These are phyloP conservation scores for Trichonephila clavata DNA, from an alignment of 1,140 invertebrate species.

Conservation along the genomic window DNA sequence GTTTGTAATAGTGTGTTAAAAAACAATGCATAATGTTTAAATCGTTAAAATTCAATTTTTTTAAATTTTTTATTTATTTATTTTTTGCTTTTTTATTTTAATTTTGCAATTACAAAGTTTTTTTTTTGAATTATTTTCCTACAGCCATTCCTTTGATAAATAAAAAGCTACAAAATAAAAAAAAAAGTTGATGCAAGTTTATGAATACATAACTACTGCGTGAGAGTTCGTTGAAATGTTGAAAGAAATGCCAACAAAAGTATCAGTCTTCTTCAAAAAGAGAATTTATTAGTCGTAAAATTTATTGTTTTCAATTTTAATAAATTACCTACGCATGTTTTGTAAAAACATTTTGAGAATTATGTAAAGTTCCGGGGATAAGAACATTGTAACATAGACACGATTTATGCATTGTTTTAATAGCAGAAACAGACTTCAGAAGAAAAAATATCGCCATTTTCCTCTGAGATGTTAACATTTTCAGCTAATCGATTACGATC, in stretches of 20 bases:
- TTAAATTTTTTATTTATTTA: too few species aligned
- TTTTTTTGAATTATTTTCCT: too few species aligned
- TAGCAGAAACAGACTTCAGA: not conserved
- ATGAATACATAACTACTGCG: too few species aligned
- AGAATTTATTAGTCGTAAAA: not conserved
- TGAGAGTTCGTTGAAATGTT: not conserved
- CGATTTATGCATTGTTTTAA: constrained; percentile 26
- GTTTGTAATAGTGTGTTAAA: too few species aligned
- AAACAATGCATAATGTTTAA: too few species aligned
- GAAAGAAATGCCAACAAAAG: not conserved
- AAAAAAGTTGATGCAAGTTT: too few species aligned
- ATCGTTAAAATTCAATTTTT: too few species aligned
- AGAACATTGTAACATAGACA: not conserved
- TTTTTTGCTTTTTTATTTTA: too few species aligned
- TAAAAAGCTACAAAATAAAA: too few species aligned
- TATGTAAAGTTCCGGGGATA: not conserved
- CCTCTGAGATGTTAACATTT: not conserved
- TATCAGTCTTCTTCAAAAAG: not conserved
- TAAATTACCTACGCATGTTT: not conserved
- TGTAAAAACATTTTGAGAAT: not conserved
- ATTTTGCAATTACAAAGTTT: too few species aligned
- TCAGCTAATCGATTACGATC: not conserved
- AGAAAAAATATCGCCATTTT: not conserved
- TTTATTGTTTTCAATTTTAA: not conserved
- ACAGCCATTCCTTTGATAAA: too few species aligned